These are phyloP conservation scores for Tachyglossus aculeatus DNA, from an alignment of 2,797 vertebrate species.

Conservation along the genomic window DNA sequence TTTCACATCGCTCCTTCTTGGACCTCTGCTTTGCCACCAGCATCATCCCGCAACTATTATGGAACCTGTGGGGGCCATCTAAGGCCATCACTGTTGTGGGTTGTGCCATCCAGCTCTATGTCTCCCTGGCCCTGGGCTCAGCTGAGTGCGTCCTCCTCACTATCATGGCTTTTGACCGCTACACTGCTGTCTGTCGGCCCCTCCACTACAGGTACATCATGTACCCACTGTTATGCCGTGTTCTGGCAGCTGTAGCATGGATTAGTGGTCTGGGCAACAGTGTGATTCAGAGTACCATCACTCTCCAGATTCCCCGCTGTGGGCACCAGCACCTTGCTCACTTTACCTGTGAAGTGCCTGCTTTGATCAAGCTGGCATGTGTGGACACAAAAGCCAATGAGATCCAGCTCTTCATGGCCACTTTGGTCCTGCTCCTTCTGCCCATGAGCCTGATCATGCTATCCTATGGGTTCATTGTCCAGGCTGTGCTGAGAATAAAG, in stretches of 20 bases:
- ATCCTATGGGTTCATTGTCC: slow-evolving; percentile 12
- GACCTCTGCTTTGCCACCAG: slow-evolving; percentile 37
- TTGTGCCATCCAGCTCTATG: slow-evolving; percentile 23
- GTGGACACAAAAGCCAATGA: slow-evolving; percentile 19
- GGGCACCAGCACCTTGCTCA: slow-evolving; percentile 22
- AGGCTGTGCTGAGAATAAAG: slow-evolving; percentile 22
- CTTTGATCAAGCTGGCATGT: slow-evolving; percentile 39
- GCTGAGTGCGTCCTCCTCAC: slow-evolving; percentile 28
- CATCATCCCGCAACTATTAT: slow-evolving; percentile 24
- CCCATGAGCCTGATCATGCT: slow-evolving; percentile 20
- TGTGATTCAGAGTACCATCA: slow-evolving; percentile 18
- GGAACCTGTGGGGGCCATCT: slow-evolving; percentile 12
- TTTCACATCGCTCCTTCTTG: slow-evolving; percentile 30
- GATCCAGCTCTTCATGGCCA: slow-evolving; percentile 19
- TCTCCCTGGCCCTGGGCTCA: slow-evolving; percentile 24
- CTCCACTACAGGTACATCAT: slow-evolving; percentile 39
- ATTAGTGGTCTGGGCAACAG: slow-evolving; percentile 25
- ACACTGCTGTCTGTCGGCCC: slow-evolving; percentile 29
- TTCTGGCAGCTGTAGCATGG: slow-evolving; percentile 27
- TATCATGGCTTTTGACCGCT: slow-evolving; percentile 38
- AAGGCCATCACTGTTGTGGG: slow-evolving; percentile 23
- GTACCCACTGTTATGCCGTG: slow-evolving; percentile 11
- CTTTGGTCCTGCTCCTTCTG: slow-evolving; percentile 10
- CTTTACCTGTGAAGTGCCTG: slow-evolving; percentile 45
- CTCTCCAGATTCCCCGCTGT: slow-evolving; percentile 18